A percentile compares a stretch with the other conserved stretches of the same genome.
Conservation (phyloP, 2,113 vertebrate species). For the Podarcis cretensis region DNA sequence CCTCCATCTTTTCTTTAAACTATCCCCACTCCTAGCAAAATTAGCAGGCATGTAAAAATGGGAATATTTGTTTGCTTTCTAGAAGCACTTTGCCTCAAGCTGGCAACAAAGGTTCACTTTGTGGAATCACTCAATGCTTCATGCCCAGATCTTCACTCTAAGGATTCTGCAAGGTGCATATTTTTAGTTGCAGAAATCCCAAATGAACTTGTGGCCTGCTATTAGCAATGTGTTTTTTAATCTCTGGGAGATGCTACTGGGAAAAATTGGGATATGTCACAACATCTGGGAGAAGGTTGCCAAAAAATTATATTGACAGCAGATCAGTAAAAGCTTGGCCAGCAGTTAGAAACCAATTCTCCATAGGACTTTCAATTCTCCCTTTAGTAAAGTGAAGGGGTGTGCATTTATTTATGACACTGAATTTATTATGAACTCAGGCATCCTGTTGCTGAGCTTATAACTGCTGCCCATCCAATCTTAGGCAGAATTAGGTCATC, state of each 20-base stretch:
- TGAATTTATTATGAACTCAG: constrained; percentile 24
- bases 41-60: not conserved
- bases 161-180: not conserved
- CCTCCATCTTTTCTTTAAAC: too few relatives aligned
- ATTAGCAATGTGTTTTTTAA: not conserved
- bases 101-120: not conserved
- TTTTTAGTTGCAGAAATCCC: not conserved
- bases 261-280: not conserved
- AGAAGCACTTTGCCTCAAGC: not conserved
- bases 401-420: constrained; percentile 1
- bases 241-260: not conserved
- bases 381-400: not conserved
- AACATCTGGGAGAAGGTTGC: not conserved
- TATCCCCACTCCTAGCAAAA: not conserved
- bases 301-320: constrained; percentile 1
- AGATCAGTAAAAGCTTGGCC: not conserved
- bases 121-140: not conserved
- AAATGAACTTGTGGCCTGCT: not conserved
- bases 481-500: constrained; percentile 37
- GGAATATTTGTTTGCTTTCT: not conserved
- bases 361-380: rapidly evolving
- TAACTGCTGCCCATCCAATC: constrained; percentile 20
- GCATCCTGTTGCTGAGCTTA: constrained; percentile 28
- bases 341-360: not conserved
- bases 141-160: not conserved